Evolutionary conservation across 2,797 vertebrate species (phyloP).

Genomic region (Gallinago solitaria): DNA sequence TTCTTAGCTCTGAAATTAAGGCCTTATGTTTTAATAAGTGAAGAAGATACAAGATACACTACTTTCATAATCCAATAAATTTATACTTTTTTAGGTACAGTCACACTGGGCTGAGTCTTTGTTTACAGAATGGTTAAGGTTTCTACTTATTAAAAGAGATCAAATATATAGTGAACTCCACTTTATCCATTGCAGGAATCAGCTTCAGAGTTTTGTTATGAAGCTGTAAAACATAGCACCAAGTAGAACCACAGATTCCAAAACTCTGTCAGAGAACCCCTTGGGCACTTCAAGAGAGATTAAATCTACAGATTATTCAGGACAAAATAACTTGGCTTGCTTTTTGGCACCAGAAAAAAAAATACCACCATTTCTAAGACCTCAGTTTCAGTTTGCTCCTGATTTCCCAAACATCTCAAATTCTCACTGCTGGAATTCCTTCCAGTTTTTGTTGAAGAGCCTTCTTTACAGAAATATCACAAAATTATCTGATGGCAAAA

Average conservation of each 20-base stretch:
- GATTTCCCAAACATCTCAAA: slow-evolving; percentile 69
- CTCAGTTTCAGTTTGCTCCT: slow-evolving; percentile 64
- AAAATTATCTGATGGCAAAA: slow-evolving; percentile 41
- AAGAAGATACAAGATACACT: slow-evolving; percentile 60
- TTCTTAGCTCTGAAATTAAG: slow-evolving; percentile 48
- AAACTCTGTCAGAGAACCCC: slow-evolving; percentile 60
- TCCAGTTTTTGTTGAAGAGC: slow-evolving; percentile 41
- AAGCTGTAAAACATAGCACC: slow-evolving; percentile 59
- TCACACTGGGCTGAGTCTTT: slow-evolving; percentile 11
- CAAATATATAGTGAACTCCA: slow-evolving; percentile 35
- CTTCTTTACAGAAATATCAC: slow-evolving; percentile 38
- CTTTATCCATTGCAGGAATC: slow-evolving; percentile 24
- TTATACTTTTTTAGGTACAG: neutral
- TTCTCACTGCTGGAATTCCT: slow-evolving; percentile 60
- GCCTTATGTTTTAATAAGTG: slow-evolving; percentile 47
- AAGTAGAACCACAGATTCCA: slow-evolving; percentile 51
- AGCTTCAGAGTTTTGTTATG: slow-evolving; percentile 35
- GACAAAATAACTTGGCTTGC: slow-evolving; percentile 55
- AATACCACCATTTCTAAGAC: slow-evolving; percentile 54
- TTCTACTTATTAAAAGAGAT: slow-evolving; percentile 44
- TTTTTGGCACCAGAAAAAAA: slow-evolving; percentile 55
- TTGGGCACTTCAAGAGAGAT: slow-evolving; percentile 57
- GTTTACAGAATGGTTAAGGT: slow-evolving; percentile 52
- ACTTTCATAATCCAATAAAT: slow-evolving; percentile 18
- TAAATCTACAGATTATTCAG: slow-evolving; percentile 66